phyloP scores from a whole-genome alignment of 1,140 invertebrate species.

The Zaprionus davidi region DNA sequence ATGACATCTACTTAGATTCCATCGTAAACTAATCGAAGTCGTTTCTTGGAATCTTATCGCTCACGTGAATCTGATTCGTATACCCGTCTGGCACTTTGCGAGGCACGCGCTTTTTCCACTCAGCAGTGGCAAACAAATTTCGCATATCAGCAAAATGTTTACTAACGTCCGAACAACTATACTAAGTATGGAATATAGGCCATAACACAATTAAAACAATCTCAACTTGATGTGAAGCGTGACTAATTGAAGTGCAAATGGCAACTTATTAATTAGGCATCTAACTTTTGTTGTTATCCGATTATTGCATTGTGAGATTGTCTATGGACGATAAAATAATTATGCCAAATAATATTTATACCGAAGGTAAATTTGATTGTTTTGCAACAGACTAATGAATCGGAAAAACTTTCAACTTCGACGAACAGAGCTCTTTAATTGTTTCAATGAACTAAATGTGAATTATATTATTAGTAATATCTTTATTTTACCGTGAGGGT shows the following conservation, averaged over 20 bases:
- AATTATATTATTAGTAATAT: not conserved
- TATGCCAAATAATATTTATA: conserved; percentile 8
- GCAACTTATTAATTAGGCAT: conserved; percentile 35
- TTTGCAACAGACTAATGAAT: not conserved
- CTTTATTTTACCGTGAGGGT: not conserved
- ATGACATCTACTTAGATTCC: not conserved
- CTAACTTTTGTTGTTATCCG: not conserved
- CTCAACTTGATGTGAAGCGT: conserved; percentile 52
- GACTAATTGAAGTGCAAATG: conserved; percentile 70
- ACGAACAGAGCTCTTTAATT: not conserved
- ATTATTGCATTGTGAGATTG: not conserved
- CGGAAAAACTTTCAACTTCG: not conserved
- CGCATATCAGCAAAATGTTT: conserved; percentile 27
- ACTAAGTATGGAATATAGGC: conserved; percentile 13
- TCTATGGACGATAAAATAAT: too few species aligned
- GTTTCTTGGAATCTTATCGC: conserved; percentile 21
- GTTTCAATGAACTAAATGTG: not conserved
- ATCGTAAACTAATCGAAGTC: conserved; percentile 7
- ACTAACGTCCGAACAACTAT: conserved; percentile 21
- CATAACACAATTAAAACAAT: conserved; percentile 20
- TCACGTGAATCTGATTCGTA: conserved; percentile 24
- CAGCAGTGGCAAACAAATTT: not conserved
- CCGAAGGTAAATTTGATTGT: not conserved
- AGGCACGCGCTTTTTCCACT: conserved; percentile 17
- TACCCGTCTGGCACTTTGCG: conserved; percentile 8